Evolutionary conservation across 2,888 invertebrate genomes (phyloP).

Genomic region (Acrobasis consociella): DNA sequence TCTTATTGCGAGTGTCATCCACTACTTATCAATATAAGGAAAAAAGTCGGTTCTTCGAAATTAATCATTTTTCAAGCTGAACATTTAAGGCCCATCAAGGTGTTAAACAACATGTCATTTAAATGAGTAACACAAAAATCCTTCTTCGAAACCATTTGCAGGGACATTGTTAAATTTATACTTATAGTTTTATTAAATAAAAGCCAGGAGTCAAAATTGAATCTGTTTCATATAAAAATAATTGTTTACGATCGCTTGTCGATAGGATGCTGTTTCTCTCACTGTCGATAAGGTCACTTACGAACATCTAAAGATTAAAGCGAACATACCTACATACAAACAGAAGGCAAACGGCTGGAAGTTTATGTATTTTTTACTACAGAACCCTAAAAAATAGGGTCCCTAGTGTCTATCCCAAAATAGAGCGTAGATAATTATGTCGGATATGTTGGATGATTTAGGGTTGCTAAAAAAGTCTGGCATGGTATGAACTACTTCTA

Average conservation of each 20-base stretch:
- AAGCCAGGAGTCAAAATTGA: not conserved
- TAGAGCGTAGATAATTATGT: no score
- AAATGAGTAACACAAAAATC: constrained; percentile 24
- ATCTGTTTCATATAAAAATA: constrained; percentile 9
- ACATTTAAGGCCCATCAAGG: not conserved
- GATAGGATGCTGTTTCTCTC: not conserved
- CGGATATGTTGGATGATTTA: no score
- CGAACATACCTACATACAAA: not conserved
- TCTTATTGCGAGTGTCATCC: not conserved
- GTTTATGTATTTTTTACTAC: no score
- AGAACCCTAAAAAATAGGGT: no score
- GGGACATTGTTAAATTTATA: not conserved
- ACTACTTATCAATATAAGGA: constrained; percentile 1
- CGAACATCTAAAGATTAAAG: no score
- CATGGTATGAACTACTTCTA: no score
- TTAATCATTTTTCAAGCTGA: constrained; percentile 6
- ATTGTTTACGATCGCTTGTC: constrained; percentile 2
- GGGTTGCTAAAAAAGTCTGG: no score
- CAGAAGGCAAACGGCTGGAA: not conserved
- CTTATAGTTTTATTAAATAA: constrained; percentile 1
- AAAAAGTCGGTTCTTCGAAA: constrained; percentile 16
- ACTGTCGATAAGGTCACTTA: no score
- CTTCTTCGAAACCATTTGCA: constrained; percentile 24
- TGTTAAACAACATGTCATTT: constrained; percentile 15
- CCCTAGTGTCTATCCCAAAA: no score